Evolutionary conservation across 2,797 vertebrate species (phyloP).

Genomic region (Vipera ursinii): DNA sequence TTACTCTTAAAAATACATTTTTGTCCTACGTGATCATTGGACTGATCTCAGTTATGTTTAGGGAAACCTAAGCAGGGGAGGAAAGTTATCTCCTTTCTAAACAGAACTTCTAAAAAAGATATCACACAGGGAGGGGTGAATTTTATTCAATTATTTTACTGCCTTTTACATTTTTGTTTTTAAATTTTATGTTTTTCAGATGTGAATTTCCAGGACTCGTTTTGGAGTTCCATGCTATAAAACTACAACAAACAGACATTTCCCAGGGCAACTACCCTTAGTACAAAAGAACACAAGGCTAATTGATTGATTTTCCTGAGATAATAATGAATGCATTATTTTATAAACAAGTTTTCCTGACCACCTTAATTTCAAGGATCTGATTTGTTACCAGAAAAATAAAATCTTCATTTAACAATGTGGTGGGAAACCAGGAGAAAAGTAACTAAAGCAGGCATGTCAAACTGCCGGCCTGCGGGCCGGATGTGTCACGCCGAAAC

Average conservation of each 20-base stretch:
- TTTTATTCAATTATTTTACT: background rate
- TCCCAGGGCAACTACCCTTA: background rate
- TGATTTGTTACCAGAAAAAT: background rate
- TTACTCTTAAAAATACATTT: background rate
- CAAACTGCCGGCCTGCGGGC: no score
- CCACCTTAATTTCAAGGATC: background rate
- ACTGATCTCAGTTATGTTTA: background rate
- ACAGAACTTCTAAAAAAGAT: background rate
- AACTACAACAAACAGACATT: background rate
- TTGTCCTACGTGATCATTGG: background rate
- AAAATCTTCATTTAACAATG: background rate
- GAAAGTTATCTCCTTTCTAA: background rate
- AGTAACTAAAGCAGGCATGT: no score
- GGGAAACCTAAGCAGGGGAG: background rate
- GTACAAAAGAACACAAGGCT: background rate
- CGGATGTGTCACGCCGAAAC: no score
- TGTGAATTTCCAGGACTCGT: background rate
- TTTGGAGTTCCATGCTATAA: background rate
- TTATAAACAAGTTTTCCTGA: background rate
- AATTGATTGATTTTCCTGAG: background rate
- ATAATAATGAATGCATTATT: background rate
- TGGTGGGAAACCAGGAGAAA: background rate
- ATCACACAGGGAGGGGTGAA: background rate
- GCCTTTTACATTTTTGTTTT: background rate
- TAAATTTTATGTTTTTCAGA: background rate